Conservation (phyloP, 2,113 vertebrate genomes). For the Paedocypris sp. region DNA sequence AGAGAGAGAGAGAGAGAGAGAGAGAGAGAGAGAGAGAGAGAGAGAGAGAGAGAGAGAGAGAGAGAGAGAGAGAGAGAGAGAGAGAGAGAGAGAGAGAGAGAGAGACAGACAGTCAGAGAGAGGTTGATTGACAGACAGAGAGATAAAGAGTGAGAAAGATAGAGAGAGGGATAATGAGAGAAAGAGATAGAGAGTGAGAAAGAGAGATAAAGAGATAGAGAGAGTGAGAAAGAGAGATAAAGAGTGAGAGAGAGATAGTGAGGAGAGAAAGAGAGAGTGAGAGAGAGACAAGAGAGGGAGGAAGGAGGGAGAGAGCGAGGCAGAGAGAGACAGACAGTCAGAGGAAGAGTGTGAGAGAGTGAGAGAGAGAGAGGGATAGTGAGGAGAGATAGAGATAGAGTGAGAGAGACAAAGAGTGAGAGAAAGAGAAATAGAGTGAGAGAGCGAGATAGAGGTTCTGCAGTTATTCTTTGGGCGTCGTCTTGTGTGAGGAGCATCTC, state of each 20-base stretch:
- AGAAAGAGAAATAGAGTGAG: slow-evolving; percentile 18
- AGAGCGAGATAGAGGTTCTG: slow-evolving; percentile 12
- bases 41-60: slow-evolving; percentile 26
- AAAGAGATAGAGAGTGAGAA: slow-evolving; percentile 21
- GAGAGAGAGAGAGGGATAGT: slow-evolving; percentile 16
- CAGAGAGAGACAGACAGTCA: slow-evolving; percentile 23
- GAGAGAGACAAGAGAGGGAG: slow-evolving; percentile 14
- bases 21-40: slow-evolving; percentile 25
- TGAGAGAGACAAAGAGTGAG: slow-evolving; percentile 12
- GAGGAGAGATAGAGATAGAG: slow-evolving; percentile 13
- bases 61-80: slow-evolving; percentile 17
- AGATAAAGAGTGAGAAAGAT: slow-evolving; percentile 22
- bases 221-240: slow-evolving; percentile 25
- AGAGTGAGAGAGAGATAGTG: slow-evolving; percentile 18
- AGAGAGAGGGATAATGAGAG: slow-evolving; percentile 15
- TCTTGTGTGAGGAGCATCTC: slow-evolving; percentile 26
- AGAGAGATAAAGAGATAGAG: slow-evolving; percentile 15
- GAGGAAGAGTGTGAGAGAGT: slow-evolving; percentile 24
- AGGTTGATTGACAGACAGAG: no score
- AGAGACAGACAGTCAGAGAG: slow-evolving; percentile 15
- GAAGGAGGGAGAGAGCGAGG: slow-evolving; percentile 7
- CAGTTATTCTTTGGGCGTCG: slow-evolving; percentile 28
- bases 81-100: slow-evolving; percentile 23
- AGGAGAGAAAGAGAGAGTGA: slow-evolving; percentile 26
- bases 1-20: slow-evolving; percentile 19